These are phyloP conservation scores for Aythya baeri DNA, from an alignment of 2,113 vertebrate genomes.

Conservation along the genomic window DNA sequence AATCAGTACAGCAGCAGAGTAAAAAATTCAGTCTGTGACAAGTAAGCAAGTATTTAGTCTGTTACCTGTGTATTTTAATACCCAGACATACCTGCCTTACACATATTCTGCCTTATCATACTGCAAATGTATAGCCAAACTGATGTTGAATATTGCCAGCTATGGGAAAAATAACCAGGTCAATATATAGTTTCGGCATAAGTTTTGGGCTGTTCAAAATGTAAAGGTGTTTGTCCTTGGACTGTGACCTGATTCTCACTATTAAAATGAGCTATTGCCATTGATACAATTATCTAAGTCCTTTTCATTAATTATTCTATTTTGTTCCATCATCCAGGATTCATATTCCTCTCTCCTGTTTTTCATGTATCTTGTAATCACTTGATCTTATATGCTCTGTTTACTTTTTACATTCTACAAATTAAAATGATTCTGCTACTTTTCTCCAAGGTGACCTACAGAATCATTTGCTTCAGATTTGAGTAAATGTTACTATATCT, in stretches of 20 bases:
- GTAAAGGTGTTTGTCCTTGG: not conserved
- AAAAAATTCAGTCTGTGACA: not conserved
- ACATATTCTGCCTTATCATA: not conserved
- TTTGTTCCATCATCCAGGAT: not conserved
- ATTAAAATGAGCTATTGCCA: not conserved
- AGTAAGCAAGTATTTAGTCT: not conserved
- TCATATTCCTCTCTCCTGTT: not conserved
- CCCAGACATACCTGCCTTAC: not conserved
- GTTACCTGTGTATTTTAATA: not conserved
- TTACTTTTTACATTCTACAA: not conserved
- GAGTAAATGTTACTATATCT: not conserved
- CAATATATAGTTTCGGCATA: not conserved
- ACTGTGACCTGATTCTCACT: not conserved
- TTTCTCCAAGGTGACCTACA: not conserved
- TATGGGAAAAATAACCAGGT: not conserved
- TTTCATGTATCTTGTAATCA: not conserved
- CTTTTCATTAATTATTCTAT: not conserved
- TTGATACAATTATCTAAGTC: not conserved
- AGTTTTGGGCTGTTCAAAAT: not conserved
- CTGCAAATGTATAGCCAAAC: not conserved
- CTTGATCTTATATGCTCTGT: not conserved
- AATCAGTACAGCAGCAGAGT: not conserved
- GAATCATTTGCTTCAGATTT: not conserved
- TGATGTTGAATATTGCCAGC: not conserved
- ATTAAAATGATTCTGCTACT: not conserved